A percentile compares a stretch with the other conserved stretches of the same genome.
Evolutionary conservation across 1,140 invertebrate species (phyloP).

Genomic region (Ceratoteleas bidentatus): DNA sequence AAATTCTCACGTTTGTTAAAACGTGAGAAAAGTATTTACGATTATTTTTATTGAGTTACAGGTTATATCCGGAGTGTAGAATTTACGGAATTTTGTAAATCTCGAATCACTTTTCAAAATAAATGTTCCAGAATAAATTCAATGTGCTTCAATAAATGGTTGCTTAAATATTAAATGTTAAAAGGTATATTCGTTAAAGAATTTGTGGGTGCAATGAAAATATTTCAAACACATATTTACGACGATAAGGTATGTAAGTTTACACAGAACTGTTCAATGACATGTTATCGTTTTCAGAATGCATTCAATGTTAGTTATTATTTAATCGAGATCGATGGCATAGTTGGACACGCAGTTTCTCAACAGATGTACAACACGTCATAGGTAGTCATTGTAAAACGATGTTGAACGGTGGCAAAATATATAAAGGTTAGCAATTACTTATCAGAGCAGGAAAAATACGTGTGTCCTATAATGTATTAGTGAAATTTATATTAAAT

Average conservation of each 20-base stretch:
- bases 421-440: slow-evolving; percentile 28
- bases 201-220: slow-evolving; percentile 16
- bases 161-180: too few species aligned
- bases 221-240: slow-evolving; percentile 15
- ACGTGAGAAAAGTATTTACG: too few species aligned
- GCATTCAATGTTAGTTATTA: slow-evolving; percentile 25
- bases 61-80: too few species aligned
- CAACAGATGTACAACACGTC: slow-evolving; percentile 19
- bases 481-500: too few species aligned
- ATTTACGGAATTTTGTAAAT: too few species aligned
- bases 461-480: background rate
- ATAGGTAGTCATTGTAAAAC: slow-evolving; percentile 16
- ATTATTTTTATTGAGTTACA: too few species aligned
- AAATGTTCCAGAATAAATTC: too few species aligned
- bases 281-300: slow-evolving; percentile 26
- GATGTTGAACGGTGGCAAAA: slow-evolving; percentile 19
- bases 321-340: slow-evolving; percentile 38
- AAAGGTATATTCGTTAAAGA: too few species aligned
- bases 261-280: slow-evolving; percentile 23
- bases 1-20: too few species aligned
- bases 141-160: too few species aligned
- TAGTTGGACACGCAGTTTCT: slow-evolving; percentile 28
- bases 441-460: slow-evolving; percentile 6
- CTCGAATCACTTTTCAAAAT: too few species aligned
- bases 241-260: slow-evolving; percentile 6